These are phyloP conservation scores for Chroicocephalus ridibundus DNA, from an alignment of 2,113 vertebrate species.

Conservation along the genomic window DNA sequence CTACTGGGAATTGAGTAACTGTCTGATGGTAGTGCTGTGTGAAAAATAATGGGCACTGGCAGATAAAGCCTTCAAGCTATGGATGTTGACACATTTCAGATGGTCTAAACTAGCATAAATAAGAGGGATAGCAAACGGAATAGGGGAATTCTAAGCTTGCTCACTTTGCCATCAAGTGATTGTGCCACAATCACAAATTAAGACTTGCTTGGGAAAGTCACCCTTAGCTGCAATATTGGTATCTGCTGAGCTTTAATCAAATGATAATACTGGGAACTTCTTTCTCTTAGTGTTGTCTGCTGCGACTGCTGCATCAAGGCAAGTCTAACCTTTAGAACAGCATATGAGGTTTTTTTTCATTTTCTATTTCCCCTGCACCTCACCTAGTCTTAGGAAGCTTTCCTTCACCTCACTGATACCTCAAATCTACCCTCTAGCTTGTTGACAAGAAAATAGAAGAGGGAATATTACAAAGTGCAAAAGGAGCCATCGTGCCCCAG, in stretches of 20 bases:
- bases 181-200: neutral
- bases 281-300: slow-evolving; percentile 57
- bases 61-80: slow-evolving; percentile 10
- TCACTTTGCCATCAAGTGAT: neutral
- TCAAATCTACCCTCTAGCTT: neutral
- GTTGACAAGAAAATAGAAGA: neutral
- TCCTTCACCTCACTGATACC: neutral
- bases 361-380: neutral
- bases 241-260: neutral
- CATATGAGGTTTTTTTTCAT: neutral
- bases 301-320: slow-evolving; percentile 65
- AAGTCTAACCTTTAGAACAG: slow-evolving; percentile 13
- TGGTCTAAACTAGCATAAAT: neutral
- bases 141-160: neutral
- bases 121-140: neutral
- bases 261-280: neutral
- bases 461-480: neutral
- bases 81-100: neutral
- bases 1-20: neutral
- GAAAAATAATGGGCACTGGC: neutral
- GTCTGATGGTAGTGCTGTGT: neutral
- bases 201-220: neutral
- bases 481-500: neutral
- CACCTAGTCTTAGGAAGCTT: neutral
- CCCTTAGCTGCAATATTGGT: neutral